Conservation (phyloP, 2,113 vertebrate genomes). For the Periophthalmus modestus region DNA sequence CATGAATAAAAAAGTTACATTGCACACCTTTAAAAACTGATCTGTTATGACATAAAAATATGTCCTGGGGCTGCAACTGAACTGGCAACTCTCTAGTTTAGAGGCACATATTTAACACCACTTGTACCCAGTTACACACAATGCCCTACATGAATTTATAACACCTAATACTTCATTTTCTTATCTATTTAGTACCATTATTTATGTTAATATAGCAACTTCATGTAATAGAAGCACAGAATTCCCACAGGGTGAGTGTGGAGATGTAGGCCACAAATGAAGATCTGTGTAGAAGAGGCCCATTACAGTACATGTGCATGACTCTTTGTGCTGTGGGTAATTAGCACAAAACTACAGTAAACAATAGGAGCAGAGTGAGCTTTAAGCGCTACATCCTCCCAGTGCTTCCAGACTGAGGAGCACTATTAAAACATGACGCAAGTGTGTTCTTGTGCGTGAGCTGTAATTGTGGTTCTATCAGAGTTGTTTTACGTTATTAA, state of each 20-base stretch:
- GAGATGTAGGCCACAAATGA: constrained; percentile 3
- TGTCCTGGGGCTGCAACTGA: too few species aligned
- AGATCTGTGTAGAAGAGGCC: background rate
- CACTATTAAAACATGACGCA: background rate
- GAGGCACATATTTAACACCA: too few species aligned
- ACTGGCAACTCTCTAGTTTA: too few species aligned
- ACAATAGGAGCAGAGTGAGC: background rate
- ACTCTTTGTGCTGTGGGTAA: background rate
- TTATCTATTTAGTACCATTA: background rate
- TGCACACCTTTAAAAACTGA: too few species aligned
- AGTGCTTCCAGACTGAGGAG: background rate
- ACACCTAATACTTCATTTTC: background rate
- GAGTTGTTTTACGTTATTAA: background rate
- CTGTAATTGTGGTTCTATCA: background rate
- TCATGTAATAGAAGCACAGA: background rate
- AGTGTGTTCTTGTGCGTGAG: background rate
- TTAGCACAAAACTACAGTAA: background rate
- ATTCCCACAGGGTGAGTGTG: background rate
- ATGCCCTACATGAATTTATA: too few species aligned
- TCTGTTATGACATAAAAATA: too few species aligned
- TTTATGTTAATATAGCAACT: background rate
- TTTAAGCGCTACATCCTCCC: background rate
- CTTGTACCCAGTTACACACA: too few species aligned
- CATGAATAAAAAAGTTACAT: too few species aligned
- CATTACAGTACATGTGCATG: constrained; percentile 3